Percentiles rank a stretch among this genome's conserved stretches.
phyloP scores from a whole-genome alignment of 2,113 vertebrate genomes.

The Ictalurus furcatus region DNA sequence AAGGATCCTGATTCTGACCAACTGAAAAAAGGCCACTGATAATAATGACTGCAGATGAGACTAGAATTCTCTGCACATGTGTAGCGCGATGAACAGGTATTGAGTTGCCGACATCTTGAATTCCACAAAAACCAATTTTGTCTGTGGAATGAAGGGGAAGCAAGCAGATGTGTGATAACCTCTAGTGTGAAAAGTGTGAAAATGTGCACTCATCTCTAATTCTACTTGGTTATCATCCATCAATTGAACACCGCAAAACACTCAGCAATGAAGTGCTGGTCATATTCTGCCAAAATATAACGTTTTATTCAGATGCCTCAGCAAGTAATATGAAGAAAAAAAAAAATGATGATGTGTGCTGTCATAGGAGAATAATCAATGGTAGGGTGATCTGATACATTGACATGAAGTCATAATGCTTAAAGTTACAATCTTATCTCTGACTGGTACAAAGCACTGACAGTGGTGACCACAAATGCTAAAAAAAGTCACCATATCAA shows the following conservation, averaged over 20 bases:
- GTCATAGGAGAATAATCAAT: background rate
- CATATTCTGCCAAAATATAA: background rate
- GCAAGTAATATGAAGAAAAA: background rate
- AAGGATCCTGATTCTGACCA: slow-evolving; percentile 48
- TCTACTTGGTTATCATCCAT: background rate
- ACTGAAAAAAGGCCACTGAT: slow-evolving; percentile 63
- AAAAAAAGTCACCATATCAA: too few species aligned
- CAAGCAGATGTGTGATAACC: background rate
- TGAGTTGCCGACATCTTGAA: background rate
- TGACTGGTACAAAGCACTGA: background rate
- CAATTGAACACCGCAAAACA: background rate
- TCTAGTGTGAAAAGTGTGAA: background rate
- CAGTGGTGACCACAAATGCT: background rate
- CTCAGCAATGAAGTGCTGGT: background rate
- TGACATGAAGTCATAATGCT: background rate
- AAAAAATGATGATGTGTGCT: background rate
- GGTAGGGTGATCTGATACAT: background rate
- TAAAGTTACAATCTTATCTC: background rate
- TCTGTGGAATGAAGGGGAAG: background rate
- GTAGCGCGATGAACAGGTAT: background rate
- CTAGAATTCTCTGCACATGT: background rate
- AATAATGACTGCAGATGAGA: slow-evolving; percentile 52
- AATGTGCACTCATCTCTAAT: background rate
- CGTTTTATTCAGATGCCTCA: background rate
- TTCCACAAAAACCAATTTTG: background rate